A percentile compares a stretch with the other conserved stretches of the same genome.
Evolutionary conservation across 2,113 vertebrate species (phyloP).

Genomic region (Phrynosoma platyrhinos): DNA sequence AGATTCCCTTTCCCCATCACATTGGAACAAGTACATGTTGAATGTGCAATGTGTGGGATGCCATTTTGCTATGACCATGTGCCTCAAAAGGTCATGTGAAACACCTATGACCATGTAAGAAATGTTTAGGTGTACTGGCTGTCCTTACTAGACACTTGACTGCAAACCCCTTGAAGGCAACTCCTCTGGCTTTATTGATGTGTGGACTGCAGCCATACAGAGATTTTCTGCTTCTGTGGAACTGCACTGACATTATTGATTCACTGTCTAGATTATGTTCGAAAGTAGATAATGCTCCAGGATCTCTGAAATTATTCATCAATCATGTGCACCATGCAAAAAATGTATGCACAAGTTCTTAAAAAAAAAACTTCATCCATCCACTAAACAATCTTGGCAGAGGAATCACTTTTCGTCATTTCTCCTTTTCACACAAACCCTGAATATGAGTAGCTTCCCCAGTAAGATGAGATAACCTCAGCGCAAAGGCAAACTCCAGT

Average conservation of each 20-base stretch:
- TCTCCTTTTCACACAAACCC: background rate
- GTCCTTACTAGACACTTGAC: background rate
- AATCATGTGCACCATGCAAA: slow-evolving; percentile 2
- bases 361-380: background rate
- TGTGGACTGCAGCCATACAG: slow-evolving; percentile 3
- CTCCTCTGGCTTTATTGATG: slow-evolving; percentile 1
- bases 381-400: background rate
- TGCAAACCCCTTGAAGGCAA: background rate
- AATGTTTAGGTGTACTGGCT: background rate
- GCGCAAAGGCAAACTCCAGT: background rate
- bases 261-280: background rate
- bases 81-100: background rate
- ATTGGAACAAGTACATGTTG: background rate
- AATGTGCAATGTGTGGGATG: background rate
- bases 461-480: background rate
- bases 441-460: background rate
- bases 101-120: background rate
- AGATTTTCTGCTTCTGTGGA: slow-evolving; percentile 26
- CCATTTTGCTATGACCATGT: background rate
- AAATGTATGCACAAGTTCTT: background rate
- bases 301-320: slow-evolving; percentile 10
- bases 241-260: slow-evolving; percentile 26
- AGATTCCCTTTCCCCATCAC: background rate
- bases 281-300: slow-evolving; percentile 25
- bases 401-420: background rate